phyloP scores from a whole-genome alignment of 2,113 vertebrate genomes.

The Datnioides undecimradiatus region DNA sequence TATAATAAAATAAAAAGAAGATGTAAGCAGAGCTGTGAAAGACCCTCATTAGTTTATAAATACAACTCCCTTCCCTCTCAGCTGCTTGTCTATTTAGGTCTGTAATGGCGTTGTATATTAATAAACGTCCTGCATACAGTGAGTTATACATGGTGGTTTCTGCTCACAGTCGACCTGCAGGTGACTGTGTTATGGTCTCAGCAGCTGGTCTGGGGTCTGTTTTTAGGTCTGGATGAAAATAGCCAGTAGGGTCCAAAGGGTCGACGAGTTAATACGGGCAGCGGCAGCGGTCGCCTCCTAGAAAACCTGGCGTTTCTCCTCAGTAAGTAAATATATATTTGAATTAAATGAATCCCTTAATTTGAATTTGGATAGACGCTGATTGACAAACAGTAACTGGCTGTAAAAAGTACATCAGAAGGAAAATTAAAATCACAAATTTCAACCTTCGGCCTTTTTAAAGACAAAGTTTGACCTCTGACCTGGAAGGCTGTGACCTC shows the following conservation, averaged over 20 bases:
- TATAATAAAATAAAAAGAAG: too few relatives aligned
- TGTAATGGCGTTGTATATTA: slow-evolving; percentile 25
- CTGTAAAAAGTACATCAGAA: fast-evolving
- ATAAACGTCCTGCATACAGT: slow-evolving; percentile 52
- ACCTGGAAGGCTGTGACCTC: slow-evolving; percentile 88
- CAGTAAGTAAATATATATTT: not conserved
- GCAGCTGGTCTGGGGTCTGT: slow-evolving; percentile 71
- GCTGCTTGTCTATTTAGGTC: slow-evolving; percentile 57
- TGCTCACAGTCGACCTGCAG: slow-evolving; percentile 28
- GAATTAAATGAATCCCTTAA: not conserved
- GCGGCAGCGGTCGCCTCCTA: not conserved
- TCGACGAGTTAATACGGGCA: not conserved
- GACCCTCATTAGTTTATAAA: slow-evolving; percentile 53
- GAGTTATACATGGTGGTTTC: slow-evolving; percentile 40
- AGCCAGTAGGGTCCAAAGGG: slow-evolving; percentile 14
- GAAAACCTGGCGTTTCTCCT: slow-evolving; percentile 2
- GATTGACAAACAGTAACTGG: too few relatives aligned
- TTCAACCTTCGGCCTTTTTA: not conserved
- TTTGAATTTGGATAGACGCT: not conserved
- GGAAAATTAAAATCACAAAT: too few relatives aligned
- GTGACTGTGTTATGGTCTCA: slow-evolving; percentile 39
- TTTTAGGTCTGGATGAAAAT: slow-evolving; percentile 73
- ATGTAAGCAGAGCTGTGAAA: too few relatives aligned
- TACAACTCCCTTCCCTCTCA: slow-evolving; percentile 21
- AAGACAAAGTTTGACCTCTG: slow-evolving; percentile 32